Base-by-base conservation (phyloP, 2,113 vertebrate species). In the Xiphophorus hellerii region DNA sequence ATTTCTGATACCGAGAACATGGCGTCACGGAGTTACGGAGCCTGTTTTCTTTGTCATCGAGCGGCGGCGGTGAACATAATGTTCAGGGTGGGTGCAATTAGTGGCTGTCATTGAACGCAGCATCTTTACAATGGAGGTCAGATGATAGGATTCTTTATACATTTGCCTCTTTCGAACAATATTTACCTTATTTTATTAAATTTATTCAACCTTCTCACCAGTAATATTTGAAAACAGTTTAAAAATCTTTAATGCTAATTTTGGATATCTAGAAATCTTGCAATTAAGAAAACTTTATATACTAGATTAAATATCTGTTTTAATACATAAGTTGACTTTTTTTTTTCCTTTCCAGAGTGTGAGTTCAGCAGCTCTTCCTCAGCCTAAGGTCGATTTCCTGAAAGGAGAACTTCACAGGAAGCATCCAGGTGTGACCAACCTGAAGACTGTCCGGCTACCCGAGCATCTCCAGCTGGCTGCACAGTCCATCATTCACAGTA, bases 341-440 rank as follows among this genome's bases (percentile, higher is more conserved):
- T n/a, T 6, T 77, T 37, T 44, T 9, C 22, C 25, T 58, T 10
- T 58, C 22, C 71, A 94, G 94, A 65, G 73, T 71, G 79, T 90
- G 48, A 89, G 90, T 48, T 33, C 87, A 12, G 79, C 91, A 3
- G 83, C 91, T 9, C 83, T 92, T 1, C 81, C 82, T 0, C 87
- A 93, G n/a, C 60, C 92, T 12, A 87, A 92, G 33, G 66, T 87
- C 0, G 95, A 93, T 78, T 95, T 96, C 67, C 76, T 97, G 51
- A 88, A 92, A 62, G 94, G 92, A 63, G 78, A 80, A 78, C 88
- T 84, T 6, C 94, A 97, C 82, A 95, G 92, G 39, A 94, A 89
- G 67, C 96, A 97, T 63, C 96, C 95, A 0, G 97, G 97, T 70
- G 81, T 97, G 64, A 92, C 93, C 71, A 93, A 90, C 48, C 81